Evolutionary conservation across 1,140 invertebrate genomes (phyloP).

Genomic region (Dolichoris vasculosae): DNA sequence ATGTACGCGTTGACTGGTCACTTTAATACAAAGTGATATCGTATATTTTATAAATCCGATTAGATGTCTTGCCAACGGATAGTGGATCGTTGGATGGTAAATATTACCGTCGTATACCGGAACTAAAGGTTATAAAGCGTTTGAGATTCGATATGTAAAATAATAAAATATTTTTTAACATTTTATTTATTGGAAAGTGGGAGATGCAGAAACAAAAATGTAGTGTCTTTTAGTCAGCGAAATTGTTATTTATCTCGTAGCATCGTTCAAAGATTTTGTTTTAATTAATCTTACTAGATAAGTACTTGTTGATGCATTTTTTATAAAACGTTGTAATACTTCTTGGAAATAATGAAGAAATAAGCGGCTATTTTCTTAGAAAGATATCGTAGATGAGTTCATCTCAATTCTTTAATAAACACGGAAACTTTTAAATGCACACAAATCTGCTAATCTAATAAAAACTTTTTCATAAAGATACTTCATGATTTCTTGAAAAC

Average conservation of each 20-base stretch:
- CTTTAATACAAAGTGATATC: background rate
- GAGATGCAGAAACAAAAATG: no score
- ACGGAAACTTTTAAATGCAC: background rate
- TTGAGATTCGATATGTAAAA: no score
- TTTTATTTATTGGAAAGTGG: no score
- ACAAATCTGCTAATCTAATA: background rate
- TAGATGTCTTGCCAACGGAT: no score
- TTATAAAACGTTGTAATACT: background rate
- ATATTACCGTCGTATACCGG: no score
- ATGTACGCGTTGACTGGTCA: background rate
- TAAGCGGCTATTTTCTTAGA: background rate
- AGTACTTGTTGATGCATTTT: background rate
- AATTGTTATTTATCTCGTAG: background rate
- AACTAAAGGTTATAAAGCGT: no score
- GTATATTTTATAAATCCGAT: background rate
- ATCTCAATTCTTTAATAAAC: background rate
- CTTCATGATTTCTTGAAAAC: constrained; percentile 20
- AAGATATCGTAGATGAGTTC: background rate
- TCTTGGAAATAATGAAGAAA: background rate
- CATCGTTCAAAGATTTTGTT: background rate
- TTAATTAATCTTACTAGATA: no score
- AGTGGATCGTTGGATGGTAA: no score
- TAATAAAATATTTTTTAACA: no score
- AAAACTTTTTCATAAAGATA: constrained; percentile 24
- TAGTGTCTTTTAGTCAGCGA: no score